Evolutionary conservation across 2,888 invertebrate genomes (phyloP), one percentile per base, ranked within the genome.

Genomic region (Pyrrhosoma nymphula): DNA sequence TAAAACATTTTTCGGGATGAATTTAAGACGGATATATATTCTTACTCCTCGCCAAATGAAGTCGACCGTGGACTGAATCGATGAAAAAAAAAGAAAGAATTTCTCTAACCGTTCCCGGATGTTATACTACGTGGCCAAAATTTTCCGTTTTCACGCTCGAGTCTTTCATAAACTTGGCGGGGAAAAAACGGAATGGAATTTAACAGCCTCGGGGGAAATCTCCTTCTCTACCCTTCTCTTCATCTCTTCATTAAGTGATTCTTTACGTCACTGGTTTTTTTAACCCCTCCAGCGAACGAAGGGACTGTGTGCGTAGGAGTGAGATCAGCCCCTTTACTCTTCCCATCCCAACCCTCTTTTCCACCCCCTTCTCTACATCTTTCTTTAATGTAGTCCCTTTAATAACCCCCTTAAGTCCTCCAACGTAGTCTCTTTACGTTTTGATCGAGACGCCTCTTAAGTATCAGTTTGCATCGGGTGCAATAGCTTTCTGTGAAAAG

Each of bases 171-270:
- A 82, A 82, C 82, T 82, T 14, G 23, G 8, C 16, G 23, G 1
- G 82, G 35, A 35, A 35, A 69, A 82, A 82, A 82, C 82, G 82
- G 35, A 35, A 35, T 82, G 82, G 82, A 82, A 82, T 82, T 82
- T 82, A 82, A 82, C 35, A 35, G 82, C 82, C 35, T 35, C 35
- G 16, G 47, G 12, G 82, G 82, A 82, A 82, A 82, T 35, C 35
- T n/a, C 69, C 69, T 16, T 3, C 82, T 82, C 82, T 8, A 12
- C n/a, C 69, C n/a, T 12, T 35, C 35, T 35, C 82, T 12, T 82
- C 82, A 35, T 82, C 82, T 82, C 82, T 82, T 82, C 82, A 82
- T 82, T 82, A 82, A 82, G 82, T 82, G 82, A 82, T 35, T 82
- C 12, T 82, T 82, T 82, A 82, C 35, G 82, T 82, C 82, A 14